Conservation (phyloP, 2,797 vertebrate genomes). For the Notolepis coatsorum region DNA sequence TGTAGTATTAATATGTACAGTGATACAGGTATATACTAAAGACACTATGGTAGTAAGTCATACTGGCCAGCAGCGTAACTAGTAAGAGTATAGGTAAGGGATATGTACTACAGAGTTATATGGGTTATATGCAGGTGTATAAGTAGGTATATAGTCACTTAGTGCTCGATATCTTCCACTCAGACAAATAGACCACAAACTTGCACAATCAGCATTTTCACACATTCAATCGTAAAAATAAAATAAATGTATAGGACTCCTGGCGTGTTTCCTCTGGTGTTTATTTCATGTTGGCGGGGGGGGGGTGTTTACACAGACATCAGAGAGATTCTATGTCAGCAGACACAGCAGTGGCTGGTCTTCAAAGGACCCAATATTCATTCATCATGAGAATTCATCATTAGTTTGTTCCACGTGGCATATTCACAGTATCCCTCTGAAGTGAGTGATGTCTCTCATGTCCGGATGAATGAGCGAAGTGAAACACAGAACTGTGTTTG, state of each 20-base stretch:
- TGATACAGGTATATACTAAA: too few species aligned
- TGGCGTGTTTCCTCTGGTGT: conserved; percentile 14
- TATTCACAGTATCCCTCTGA: conserved; percentile 72
- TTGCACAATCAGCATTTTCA: conserved; percentile 4
- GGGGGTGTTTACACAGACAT: conserved; percentile 57
- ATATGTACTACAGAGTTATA: too few species aligned
- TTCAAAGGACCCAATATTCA: conserved; percentile 79
- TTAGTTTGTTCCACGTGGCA: conserved; percentile 41
- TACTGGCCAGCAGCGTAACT: too few species aligned
- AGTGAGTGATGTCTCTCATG: conserved; percentile 72
- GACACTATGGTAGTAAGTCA: too few species aligned
- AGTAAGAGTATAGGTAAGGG: too few species aligned
- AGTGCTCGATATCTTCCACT: too few species aligned
- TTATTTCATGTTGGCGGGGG: conserved; percentile 24
- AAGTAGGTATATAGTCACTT: too few species aligned
- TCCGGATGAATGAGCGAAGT: conserved; percentile 51
- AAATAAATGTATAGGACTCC: conserved; percentile 28
- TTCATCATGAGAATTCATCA: conserved; percentile 61
- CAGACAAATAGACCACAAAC: background rate
- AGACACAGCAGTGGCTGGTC: conserved; percentile 68
- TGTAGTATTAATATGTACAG: too few species aligned
- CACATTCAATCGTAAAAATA: conserved; percentile 17
- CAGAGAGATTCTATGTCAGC: conserved; percentile 78
- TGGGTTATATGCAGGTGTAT: too few species aligned
- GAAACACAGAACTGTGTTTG: conserved; percentile 31